These are phyloP conservation scores for Cynocephalus volans DNA, from an alignment of 2,113 vertebrate species.

Conservation along the genomic window DNA sequence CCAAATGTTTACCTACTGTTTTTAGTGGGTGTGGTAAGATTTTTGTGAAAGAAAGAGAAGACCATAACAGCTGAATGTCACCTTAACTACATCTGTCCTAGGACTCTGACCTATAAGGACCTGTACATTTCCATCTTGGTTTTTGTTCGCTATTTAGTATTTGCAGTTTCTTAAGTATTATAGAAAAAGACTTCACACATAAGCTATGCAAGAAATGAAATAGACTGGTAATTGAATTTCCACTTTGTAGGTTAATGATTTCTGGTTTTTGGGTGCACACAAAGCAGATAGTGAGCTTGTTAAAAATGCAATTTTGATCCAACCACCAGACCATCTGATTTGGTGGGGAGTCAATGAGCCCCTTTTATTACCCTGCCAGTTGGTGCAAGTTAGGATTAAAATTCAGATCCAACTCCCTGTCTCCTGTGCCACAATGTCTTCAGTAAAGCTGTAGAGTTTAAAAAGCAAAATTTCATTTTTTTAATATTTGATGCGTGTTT, in stretches of 20 bases:
- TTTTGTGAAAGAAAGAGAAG: background rate
- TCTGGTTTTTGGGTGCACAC: background rate
- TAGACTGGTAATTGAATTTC: background rate
- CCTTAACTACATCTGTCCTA: background rate
- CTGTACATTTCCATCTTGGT: background rate
- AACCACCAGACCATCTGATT: background rate
- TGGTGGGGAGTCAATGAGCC: rapidly evolving
- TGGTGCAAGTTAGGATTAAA: background rate
- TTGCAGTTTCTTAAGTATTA: background rate
- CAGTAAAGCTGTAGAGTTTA: background rate
- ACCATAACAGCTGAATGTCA: background rate
- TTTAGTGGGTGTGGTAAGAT: background rate
- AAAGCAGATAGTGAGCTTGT: background rate
- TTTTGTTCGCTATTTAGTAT: constrained; percentile 43
- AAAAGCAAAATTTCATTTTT: background rate
- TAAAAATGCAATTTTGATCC: background rate
- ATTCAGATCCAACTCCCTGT: background rate
- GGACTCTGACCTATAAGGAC: background rate
- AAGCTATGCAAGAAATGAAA: constrained; percentile 24
- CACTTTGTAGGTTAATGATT: constrained; percentile 11
- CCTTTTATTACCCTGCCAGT: background rate
- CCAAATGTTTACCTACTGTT: background rate
- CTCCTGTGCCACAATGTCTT: background rate
- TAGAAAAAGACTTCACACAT: background rate
- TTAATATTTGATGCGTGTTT: background rate